Base-by-base conservation (phyloP, 2,113 vertebrate genomes). In the Pleuronectes platessa region DNA sequence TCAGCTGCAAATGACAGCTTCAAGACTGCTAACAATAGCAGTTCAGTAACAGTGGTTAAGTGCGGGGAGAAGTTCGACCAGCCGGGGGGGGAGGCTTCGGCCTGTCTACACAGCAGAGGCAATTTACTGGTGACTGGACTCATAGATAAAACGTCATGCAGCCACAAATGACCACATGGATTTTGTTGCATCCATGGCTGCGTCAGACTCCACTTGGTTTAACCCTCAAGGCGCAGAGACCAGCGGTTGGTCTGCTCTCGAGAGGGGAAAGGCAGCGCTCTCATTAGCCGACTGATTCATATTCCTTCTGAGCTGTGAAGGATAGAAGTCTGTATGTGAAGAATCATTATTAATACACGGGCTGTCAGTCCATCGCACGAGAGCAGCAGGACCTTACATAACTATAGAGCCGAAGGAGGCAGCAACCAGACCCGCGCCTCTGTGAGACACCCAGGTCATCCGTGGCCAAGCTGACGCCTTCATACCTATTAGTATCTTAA, bases 11-110 rank as follows among this genome's bases (percentile, higher is more conserved):
- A 90, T 86, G 92, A 92, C 91, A 85, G 92, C 89, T 88, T 90
- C 84, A 87, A 93, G 86, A 93, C 86, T 86, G 92, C 93, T 89
- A 93, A 94, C 92, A 93, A 93, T 91, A 90, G 93, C 93, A 87
- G 60, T 92, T 92, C 90, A 85, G 86, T 90, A 84, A 75, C 83
- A 79, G 79, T 82, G 80, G 85, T 86, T 84, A 84, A 85, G 58
- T 31, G 66, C 0, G 47, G 40, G 69, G 71, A 78, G 79, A 77
- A 73, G 75, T 81, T 84, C 56, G 68, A 79, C 84, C 55, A 35
- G 79, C 58, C 55, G 5, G 31, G 53, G 63, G 74, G 9, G 62
- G 47, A 18, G 42, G 42, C 60, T 68, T 68, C 23, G 20, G 79
- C 55, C 67, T 56, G 81, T 89, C 88, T 88, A 72, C 71, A 77